A percentile compares a stretch with the other conserved stretches of the same genome.
These are phyloP conservation scores for Spodoptera litura DNA, from an alignment of 1,140 invertebrate species.

Conservation along the genomic window DNA sequence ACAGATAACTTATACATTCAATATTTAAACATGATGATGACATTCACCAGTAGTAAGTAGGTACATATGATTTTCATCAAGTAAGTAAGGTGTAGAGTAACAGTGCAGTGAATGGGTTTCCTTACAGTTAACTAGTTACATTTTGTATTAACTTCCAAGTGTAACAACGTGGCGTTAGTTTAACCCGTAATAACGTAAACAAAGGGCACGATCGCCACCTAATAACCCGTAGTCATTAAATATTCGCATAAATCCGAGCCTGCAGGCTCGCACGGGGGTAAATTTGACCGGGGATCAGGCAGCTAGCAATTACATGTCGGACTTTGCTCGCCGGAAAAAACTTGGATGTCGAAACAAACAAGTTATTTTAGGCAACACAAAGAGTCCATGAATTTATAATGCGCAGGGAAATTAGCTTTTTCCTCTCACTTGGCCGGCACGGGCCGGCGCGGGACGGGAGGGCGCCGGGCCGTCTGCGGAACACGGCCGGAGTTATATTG, in stretches of 20 bases:
- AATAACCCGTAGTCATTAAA: constrained; percentile 23
- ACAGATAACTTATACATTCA: no score
- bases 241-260: constrained; percentile 21
- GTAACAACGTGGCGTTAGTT: background rate
- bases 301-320: constrained; percentile 54
- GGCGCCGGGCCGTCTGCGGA: background rate
- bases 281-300: constrained; percentile 43
- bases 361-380: constrained; percentile 78
- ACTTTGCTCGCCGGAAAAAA: constrained; percentile 47
- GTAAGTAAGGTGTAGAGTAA: background rate
- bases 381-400: constrained; percentile 81
- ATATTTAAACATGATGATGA: background rate
- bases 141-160: no score
- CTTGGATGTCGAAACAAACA: constrained; percentile 63
- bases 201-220: constrained; percentile 6
- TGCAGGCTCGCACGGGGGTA: background rate
- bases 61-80: no score
- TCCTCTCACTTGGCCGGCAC: constrained; percentile 63
- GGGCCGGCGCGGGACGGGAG: constrained; percentile 1
- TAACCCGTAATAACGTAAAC: background rate
- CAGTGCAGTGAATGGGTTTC: background rate
- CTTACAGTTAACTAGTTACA: no score
- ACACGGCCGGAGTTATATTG: no score
- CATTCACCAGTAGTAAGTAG: background rate
- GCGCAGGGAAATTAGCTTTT: constrained; percentile 77